Conservation (phyloP, 53 echinoderm and acorn worm species). For the Paracentrotus lividus region DNA sequence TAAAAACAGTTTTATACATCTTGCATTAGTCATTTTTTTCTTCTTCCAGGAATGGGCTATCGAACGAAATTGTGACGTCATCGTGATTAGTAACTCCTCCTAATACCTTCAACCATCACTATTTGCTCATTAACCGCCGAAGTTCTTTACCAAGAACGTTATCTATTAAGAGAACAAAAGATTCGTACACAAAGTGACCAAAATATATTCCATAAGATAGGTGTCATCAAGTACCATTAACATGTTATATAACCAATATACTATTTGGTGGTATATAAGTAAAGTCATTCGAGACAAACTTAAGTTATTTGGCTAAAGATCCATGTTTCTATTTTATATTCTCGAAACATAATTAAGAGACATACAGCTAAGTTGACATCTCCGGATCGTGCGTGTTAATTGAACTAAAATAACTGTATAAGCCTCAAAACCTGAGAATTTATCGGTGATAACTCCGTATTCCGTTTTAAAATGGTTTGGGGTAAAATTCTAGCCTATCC, state of each 20-base stretch:
- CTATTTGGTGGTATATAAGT: not conserved
- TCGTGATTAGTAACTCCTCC: not conserved
- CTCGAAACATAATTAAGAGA: not conserved
- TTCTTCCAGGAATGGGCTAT: not conserved
- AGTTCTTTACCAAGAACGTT: not conserved
- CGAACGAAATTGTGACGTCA: not conserved
- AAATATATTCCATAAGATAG: not conserved
- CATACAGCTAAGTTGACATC: too few relatives aligned
- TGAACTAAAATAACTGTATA: not conserved
- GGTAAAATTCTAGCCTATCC: not conserved
- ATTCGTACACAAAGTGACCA: not conserved
- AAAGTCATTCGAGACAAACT: not conserved
- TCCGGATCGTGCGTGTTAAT: too few relatives aligned
- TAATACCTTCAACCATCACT: not conserved
- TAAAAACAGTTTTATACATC: too few relatives aligned
- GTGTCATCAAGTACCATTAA: not conserved
- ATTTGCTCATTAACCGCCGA: not conserved
- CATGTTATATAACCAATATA: not conserved
- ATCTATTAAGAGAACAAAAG: not conserved
- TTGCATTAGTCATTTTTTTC: too few relatives aligned
- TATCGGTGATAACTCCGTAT: not conserved
- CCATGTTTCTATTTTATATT: not conserved
- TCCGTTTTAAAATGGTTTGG: conserved; percentile 14
- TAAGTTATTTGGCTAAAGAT: not conserved
- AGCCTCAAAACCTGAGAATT: not conserved